Evolutionary conservation across 2,888 invertebrate species (phyloP).

Genomic region (Rhodophaea formosa): DNA sequence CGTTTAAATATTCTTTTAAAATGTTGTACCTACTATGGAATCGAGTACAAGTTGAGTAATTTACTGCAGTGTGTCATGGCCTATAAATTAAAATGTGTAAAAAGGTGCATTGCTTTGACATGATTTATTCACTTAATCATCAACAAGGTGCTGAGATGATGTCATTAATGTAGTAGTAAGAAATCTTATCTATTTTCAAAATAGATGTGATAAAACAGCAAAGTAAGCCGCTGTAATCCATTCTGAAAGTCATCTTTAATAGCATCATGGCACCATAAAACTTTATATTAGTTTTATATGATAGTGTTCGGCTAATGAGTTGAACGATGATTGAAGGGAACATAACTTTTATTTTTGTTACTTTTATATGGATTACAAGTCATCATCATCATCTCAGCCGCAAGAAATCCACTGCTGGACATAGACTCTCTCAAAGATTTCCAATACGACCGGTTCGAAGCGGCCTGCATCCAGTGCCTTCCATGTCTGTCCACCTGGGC

Average conservation of each 20-base stretch:
- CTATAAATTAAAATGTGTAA: background rate
- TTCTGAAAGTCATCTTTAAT: background rate
- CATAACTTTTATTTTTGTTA: too few relatives aligned
- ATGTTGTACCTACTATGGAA: background rate
- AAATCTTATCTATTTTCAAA: slow-evolving; percentile 6
- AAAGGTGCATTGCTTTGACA: background rate
- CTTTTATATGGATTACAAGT: too few relatives aligned
- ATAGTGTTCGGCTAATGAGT: too few relatives aligned
- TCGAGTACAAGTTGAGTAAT: background rate
- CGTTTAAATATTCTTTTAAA: too few relatives aligned
- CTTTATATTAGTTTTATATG: too few relatives aligned
- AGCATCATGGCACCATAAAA: background rate
- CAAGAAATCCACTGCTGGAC: too few relatives aligned
- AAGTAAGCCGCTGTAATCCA: background rate
- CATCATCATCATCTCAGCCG: too few relatives aligned
- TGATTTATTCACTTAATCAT: slow-evolving; percentile 1
- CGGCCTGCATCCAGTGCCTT: too few relatives aligned
- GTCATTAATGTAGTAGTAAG: background rate
- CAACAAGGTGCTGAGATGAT: background rate
- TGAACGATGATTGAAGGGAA: too few relatives aligned
- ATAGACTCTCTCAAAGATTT: too few relatives aligned
- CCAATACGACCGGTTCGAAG: too few relatives aligned
- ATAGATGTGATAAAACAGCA: slow-evolving; percentile 4
- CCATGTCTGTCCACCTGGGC: too few relatives aligned
- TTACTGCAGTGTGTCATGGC: background rate